Base-by-base conservation (phyloP, 2,113 vertebrate species). In the Silurus glanis region DNA sequence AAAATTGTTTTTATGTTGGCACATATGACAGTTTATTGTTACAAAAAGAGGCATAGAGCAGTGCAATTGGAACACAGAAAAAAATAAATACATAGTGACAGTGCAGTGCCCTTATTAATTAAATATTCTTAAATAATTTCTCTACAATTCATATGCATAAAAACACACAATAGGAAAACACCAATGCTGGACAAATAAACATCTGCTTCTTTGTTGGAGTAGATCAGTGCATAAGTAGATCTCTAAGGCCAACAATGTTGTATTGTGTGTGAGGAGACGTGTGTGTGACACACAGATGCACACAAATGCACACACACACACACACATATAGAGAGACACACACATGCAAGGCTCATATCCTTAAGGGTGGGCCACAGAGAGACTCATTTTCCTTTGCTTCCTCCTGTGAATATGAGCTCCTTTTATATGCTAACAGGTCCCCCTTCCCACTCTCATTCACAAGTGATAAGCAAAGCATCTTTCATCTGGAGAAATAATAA, bases 401-500 rank as follows among this genome's bases (percentile, higher is more conserved):
- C 87, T 69, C 89, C 81, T 87, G 82, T 25, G 85, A 53, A 80
- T 62, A 64, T 55, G 56, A 45, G 80, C 37, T 47, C 62, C 89
- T 92, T 93, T 93, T 93, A 88, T 90, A 92, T 93, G 91, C 90
- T 90, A 91, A 94, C 92, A 92, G 78, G 58, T 90, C 85, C 37
- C 67, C 86, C 88, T 85, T 90, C 87, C 84, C 88, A 84, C 37
- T 88, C 83, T 81, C 80, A 91, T 86, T 87, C 64, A 74, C 62
- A 85, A 56, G 69, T 85, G 85, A 87, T 83, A 88, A 92, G 85
- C 89, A 86, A 86, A 93, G 89, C 91, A 90, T 89, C 92, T 91
- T 93, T 89, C 91, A 90, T 84, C 90, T 91, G 83, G 17, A 51
- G 82, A 90, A 88, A 91, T 2, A 16, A 71, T 45, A 71, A 71